These are phyloP conservation scores for Acrocephalus scirpaceus DNA, from an alignment of 2,797 vertebrate genomes.

Conservation along the genomic window DNA sequence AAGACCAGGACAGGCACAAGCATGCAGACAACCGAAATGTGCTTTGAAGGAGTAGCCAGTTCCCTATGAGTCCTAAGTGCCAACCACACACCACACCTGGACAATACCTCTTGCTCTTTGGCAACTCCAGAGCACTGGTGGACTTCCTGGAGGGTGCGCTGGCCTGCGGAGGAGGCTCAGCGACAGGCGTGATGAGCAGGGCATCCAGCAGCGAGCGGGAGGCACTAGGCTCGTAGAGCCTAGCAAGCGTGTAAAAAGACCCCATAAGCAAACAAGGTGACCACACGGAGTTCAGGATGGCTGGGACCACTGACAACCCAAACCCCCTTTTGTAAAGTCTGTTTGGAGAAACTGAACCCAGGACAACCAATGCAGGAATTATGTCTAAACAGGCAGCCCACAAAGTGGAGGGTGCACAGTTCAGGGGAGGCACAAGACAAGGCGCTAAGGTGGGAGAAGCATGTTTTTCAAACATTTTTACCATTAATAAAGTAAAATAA, in stretches of 20 bases:
- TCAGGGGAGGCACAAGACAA: not conserved
- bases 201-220: constrained; percentile 78
- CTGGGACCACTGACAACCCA: not conserved
- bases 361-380: not conserved
- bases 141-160: constrained; percentile 67
- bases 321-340: not conserved
- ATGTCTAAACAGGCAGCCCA: not conserved
- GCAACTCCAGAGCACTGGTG: constrained; percentile 66
- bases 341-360: not conserved
- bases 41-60: not conserved
- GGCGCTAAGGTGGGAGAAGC: fast-evolving
- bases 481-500: not conserved
- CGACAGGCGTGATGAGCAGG: constrained; percentile 79
- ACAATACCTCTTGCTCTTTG: constrained; percentile 69
- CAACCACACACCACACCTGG: not conserved
- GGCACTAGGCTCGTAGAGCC: constrained; percentile 63
- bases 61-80: not conserved
- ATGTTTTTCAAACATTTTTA: not conserved
- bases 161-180: constrained; percentile 63
- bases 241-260: constrained; percentile 62
- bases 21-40: not conserved
- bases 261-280: not conserved
- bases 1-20: not conserved
- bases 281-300: not conserved
- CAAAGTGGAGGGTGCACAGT: not conserved